Base-by-base conservation (phyloP, 2,888 invertebrate genomes). In the Synergus japonicus region DNA sequence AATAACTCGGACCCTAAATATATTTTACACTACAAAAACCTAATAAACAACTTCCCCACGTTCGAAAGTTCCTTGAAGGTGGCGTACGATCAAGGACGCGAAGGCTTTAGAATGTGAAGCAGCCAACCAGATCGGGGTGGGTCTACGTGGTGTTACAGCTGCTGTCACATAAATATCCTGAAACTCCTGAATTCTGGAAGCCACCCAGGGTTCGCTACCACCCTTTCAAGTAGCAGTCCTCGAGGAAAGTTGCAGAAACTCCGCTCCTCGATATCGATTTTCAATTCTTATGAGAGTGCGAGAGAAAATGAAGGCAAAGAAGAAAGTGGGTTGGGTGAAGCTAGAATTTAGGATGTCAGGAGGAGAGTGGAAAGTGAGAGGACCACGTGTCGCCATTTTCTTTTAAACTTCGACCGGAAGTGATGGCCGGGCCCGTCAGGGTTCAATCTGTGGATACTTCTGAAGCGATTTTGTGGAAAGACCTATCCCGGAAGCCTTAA, bases 131-230 rank as follows among this genome's bases (percentile, higher is more conserved):
- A 41, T 77, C 43, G 83, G 79, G 84, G 82, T 85, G 84, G 86
- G 76, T 73, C 78, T 79, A 81, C 82, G 83, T 84, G 85, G 85
- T 87, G 88, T 84, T 89, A 89, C 89, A 90, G 89, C 89, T 88
- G 90, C 90, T 89, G 90, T 90, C 90, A 90, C 90, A 90, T 90
- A 90, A 90, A 90, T 90, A 90, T 90, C 90, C 89, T 81, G 89
- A 89, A 90, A 90, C 90, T 89, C 88, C 88, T 84, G 87, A 88
- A 89, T 89, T 88, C 88, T 88, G 83, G 88, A 87, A 85, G 89
- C 86, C 83, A 73, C 80, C 79, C 78, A 80, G 65, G 79, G 60
- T 81, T 80, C 83, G 82, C 80, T 82, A 76, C 83, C 86, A 76
- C 84, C 82, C 79, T 81, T 82, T 46, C 46, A 22, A 67, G 67